Evolutionary conservation across 2,888 invertebrate genomes (phyloP).

Genomic region (Paralinhomoeus sp.): DNA sequence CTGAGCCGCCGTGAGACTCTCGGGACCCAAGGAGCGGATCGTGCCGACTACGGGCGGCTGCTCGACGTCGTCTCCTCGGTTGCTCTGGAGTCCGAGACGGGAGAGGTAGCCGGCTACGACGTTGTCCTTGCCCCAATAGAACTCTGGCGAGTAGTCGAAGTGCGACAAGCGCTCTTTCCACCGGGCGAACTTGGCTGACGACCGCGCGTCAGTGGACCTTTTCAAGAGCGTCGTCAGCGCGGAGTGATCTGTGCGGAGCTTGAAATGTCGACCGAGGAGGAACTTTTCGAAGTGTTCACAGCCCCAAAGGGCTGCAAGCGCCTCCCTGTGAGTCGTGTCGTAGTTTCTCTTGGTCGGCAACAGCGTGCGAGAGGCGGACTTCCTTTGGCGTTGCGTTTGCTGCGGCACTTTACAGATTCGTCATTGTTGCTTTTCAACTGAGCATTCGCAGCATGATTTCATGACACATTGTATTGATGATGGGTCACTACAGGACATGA

Average conservation of each 20-base stretch:
- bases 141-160: not conserved
- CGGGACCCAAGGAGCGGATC: no score
- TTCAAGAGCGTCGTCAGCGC: slow-evolving; percentile 14
- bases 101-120: no score
- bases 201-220: not conserved
- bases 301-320: slow-evolving; percentile 24
- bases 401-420: no score
- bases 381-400: no score
- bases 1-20: no score
- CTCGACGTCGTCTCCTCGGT: no score
- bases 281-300: slow-evolving; percentile 25
- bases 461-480: no score
- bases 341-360: not conserved
- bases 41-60: no score
- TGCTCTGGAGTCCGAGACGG: no score
- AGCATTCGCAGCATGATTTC: no score
- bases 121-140: not conserved
- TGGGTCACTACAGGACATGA: no score
- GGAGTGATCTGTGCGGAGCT: slow-evolving; percentile 26
- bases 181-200: not conserved
- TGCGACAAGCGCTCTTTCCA: not conserved
- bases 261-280: slow-evolving; percentile 25
- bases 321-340: slow-evolving; percentile 11
- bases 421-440: no score
- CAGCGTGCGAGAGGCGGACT: slow-evolving; percentile 13